Base-by-base conservation (phyloP, 2,888 invertebrate genomes). In the Ophraella communa region DNA sequence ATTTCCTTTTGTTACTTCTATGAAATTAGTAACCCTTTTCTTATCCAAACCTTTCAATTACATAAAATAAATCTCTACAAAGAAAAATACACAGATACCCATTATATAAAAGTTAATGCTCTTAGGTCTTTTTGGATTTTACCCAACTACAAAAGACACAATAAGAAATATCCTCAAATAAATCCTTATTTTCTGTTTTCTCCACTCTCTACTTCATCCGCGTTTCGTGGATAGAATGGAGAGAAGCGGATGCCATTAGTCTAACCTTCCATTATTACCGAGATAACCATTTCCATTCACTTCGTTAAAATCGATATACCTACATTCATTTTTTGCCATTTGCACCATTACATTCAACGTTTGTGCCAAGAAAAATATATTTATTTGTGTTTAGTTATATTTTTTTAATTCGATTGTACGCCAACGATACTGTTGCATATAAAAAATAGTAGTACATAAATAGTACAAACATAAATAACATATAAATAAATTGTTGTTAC, bases 121-220 rank as follows among this genome's bases (percentile, higher is more conserved):
- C 27, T 49, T 24, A 49, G 27, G 24, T 49, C 49, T 17, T 27
- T 14, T 49, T 49, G 49, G 49, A 49, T 49, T 49, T 49, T 49
- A 49, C 49, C 49, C 49, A 27, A 42, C 42, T 54, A 54, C 35
- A 35, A 35, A 42, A 42, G 56, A 56, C 35, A 56, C 56, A 56
- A 56, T 54, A 39, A 56, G 56, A 56, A 44, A 44, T 56, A 24
- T 44, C 24, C 56, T 56, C 27, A 24, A 56, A 56, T 56, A 56
- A 56, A 56, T 56, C 56, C 27, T 56, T 56, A 56, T 56, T 56
- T 56, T 56, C 56, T 56, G 56, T 56, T 56, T 49, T 49, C 49
- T 49, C 24, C 49, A 23, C 49, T 49, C 49, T 49, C 17, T 23
- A 23, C 27, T 49, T 14, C 14, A 49, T 49, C 49, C 49, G 24